Evolutionary conservation across 2,797 vertebrate genomes (phyloP).

Genomic region (Molothrus aeneus): DNA sequence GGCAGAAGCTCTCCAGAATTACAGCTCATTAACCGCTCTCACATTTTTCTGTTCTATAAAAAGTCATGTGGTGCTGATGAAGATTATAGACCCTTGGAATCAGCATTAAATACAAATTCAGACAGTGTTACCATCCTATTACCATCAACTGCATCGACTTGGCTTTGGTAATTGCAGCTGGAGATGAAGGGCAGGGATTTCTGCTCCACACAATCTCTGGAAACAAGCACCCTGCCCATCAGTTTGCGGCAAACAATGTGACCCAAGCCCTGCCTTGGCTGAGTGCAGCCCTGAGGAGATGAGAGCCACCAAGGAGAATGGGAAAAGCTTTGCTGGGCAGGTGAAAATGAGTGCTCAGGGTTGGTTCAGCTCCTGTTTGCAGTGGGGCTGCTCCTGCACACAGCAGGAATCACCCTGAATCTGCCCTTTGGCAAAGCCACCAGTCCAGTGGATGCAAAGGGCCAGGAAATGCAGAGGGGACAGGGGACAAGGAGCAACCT

Average conservation of each 20-base stretch:
- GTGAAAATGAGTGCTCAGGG: background rate
- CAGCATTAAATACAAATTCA: conserved; percentile 47
- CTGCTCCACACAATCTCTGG: background rate
- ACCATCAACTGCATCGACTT: conserved; percentile 34
- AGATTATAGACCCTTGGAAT: conserved; percentile 71
- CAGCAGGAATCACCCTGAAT: background rate
- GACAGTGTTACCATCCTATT: conserved; percentile 36
- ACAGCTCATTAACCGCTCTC: conserved; percentile 69
- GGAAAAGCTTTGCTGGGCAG: background rate
- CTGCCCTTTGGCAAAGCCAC: background rate
- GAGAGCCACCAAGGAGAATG: background rate
- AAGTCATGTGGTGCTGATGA: conserved; percentile 67
- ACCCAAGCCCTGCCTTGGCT: background rate
- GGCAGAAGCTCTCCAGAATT: conserved; percentile 73
- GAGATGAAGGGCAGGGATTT: conserved; percentile 53
- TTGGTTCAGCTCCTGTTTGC: background rate
- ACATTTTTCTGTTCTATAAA: conserved; percentile 70
- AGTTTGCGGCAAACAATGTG: conserved; percentile 3
- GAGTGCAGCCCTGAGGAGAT: background rate
- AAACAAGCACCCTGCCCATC: conserved; percentile 42
- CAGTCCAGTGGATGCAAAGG: background rate
- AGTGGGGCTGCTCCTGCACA: background rate
- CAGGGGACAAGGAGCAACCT: background rate
- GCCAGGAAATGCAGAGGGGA: background rate
- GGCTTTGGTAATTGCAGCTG: conserved; percentile 36